Evolutionary conservation across 1,140 invertebrate species (phyloP).

Genomic region (Melitaea cinxia): DNA sequence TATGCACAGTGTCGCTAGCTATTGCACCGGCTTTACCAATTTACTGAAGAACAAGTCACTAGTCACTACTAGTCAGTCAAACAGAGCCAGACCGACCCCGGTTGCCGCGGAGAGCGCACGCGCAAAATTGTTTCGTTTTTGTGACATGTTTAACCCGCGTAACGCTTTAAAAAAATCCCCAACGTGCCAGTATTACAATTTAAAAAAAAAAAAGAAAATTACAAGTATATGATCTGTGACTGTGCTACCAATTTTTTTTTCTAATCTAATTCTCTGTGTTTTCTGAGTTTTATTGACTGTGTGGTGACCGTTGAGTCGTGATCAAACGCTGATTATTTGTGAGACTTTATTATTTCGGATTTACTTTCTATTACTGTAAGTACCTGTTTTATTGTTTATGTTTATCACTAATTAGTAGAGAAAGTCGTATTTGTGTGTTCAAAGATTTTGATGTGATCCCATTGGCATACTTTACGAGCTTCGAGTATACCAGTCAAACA

Average conservation of each 20-base stretch:
- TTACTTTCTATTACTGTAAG: conserved; percentile 80
- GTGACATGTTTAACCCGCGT: conserved; percentile 51
- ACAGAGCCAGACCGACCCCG: conserved; percentile 53
- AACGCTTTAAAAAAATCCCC: neutral
- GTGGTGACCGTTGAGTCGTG: conserved; percentile 60
- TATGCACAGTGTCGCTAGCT: conserved; percentile 22
- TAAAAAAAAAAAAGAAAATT: conserved; percentile 1
- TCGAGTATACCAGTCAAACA: conserved; percentile 41
- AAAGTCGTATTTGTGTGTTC: conserved; percentile 60
- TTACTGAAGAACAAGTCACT: too few species aligned
- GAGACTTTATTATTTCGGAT: conserved; percentile 69
- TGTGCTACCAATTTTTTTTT: conserved; percentile 40
- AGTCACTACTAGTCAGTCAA: conserved; percentile 21
- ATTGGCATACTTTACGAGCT: conserved; percentile 47
- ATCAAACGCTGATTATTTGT: conserved; percentile 57
- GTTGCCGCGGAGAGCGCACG: conserved; percentile 67
- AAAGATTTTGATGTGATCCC: conserved; percentile 46
- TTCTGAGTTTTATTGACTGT: conserved; percentile 49
- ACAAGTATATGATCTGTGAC: conserved; percentile 40
- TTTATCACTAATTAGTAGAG: conserved; percentile 67
- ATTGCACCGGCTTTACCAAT: conserved; percentile 19
- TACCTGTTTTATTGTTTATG: conserved; percentile 72
- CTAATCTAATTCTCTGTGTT: conserved; percentile 24
- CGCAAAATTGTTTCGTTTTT: conserved; percentile 55
- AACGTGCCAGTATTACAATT: conserved; percentile 14